Percentiles rank a stretch among this genome's conserved stretches.
These are phyloP conservation scores for Lophotriccus pileatus DNA, from an alignment of 2,797 vertebrate species.

Conservation along the genomic window DNA sequence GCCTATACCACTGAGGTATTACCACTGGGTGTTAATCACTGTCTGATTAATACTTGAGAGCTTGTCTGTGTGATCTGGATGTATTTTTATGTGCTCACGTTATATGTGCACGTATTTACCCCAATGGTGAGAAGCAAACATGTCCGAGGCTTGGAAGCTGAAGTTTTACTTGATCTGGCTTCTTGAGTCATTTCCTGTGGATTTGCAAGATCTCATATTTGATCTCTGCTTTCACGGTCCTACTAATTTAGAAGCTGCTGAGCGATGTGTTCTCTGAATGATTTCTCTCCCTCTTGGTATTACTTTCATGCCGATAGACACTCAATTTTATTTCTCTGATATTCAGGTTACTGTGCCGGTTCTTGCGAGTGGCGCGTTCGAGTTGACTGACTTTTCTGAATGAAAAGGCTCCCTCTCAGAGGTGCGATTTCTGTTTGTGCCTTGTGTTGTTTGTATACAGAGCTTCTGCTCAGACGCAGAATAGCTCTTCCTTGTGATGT, in stretches of 20 bases:
- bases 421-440: slow-evolving; percentile 12
- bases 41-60: not conserved
- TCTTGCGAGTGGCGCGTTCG: not conserved
- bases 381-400: slow-evolving; percentile 47
- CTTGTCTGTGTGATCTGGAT: not conserved
- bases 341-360: not conserved
- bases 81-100: not conserved
- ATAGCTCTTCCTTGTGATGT: not conserved
- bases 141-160: not conserved
- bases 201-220: not conserved
- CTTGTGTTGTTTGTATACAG: slow-evolving; percentile 9
- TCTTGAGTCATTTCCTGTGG: slow-evolving; percentile 37
- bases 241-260: not conserved
- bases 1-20: not conserved
- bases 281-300: not conserved
- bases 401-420: slow-evolving; percentile 28
- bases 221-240: slow-evolving; percentile 28
- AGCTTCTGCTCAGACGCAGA: slow-evolving; percentile 6
- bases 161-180: not conserved
- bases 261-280: not conserved
- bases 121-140: not conserved
- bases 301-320: not conserved
- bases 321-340: not conserved
- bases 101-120: not conserved
- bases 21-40: not conserved